Evolutionary conservation across 2,888 invertebrate genomes (phyloP).

Genomic region (Erebia ligea): DNA sequence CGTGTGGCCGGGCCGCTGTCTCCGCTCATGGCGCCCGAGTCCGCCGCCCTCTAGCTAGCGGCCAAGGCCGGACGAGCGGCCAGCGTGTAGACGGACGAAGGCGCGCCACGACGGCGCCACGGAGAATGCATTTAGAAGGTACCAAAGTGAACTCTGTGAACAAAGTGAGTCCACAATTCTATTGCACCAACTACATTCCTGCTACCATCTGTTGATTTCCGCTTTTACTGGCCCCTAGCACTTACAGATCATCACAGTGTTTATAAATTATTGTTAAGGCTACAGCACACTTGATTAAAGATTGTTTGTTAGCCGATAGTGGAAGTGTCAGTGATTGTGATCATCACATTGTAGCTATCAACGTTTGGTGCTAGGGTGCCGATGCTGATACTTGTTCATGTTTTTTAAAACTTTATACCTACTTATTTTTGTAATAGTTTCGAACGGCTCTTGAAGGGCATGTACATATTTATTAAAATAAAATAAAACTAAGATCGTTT

Average conservation of each 20-base stretch:
- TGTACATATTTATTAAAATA: slow-evolving; percentile 66
- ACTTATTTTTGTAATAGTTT: slow-evolving; percentile 69
- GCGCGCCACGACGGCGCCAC: slow-evolving; percentile 47
- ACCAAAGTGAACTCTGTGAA: slow-evolving; percentile 69
- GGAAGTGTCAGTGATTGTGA: not conserved
- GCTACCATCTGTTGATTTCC: slow-evolving; percentile 51
- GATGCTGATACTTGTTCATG: slow-evolving; percentile 51
- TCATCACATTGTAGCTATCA: not conserved
- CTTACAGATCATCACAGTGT: not conserved
- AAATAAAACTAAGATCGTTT: slow-evolving; percentile 61
- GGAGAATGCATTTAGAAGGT: slow-evolving; percentile 69
- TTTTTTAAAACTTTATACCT: slow-evolving; percentile 73
- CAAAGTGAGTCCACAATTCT: slow-evolving; percentile 55
- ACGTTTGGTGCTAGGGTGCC: slow-evolving; percentile 24
- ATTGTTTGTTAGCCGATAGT: not conserved
- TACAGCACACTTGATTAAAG: not conserved
- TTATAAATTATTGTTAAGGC: not conserved
- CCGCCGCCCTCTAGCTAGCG: slow-evolving; percentile 87
- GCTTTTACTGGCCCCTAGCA: slow-evolving; percentile 46
- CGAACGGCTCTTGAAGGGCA: slow-evolving; percentile 53
- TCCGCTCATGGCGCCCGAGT: slow-evolving; percentile 90
- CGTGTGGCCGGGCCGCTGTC: slow-evolving; percentile 90
- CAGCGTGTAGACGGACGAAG: slow-evolving; percentile 69
- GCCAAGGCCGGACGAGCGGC: slow-evolving; percentile 70
- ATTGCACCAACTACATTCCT: slow-evolving; percentile 62